Percentiles rank a stretch among this genome's conserved stretches.
These are phyloP conservation scores for Eleutherodactylus coqui DNA, from an alignment of 2,797 vertebrate genomes.

Conservation along the genomic window DNA sequence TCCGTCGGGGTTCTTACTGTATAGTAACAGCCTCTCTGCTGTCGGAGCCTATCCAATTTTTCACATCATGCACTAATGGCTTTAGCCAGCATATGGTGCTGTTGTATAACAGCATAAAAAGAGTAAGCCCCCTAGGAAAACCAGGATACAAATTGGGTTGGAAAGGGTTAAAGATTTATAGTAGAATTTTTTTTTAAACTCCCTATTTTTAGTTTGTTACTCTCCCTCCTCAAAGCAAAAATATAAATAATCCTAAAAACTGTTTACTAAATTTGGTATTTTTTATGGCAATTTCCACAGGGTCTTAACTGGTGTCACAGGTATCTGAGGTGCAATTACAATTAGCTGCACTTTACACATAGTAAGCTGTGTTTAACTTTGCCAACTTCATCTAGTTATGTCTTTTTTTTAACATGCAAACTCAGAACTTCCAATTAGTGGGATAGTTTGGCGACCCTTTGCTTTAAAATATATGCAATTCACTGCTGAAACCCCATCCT, in stretches of 20 bases:
- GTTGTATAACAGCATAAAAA: too few species aligned
- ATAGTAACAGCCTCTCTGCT: too few species aligned
- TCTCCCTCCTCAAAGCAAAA: constrained; percentile 53
- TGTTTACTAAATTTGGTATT: constrained; percentile 77
- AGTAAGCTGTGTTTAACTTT: constrained; percentile 77
- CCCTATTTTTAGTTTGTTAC: background rate
- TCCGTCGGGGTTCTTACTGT: too few species aligned
- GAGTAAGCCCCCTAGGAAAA: too few species aligned
- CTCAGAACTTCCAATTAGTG: constrained; percentile 74
- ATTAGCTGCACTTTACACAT: constrained; percentile 72
- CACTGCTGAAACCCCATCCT: constrained; percentile 74
- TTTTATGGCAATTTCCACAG: constrained; percentile 74
- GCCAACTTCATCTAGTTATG: constrained; percentile 75
- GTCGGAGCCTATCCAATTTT: too few species aligned
- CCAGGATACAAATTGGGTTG: too few species aligned
- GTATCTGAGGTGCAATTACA: constrained; percentile 74
- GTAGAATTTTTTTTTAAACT: constrained; percentile 65
- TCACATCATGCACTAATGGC: too few species aligned
- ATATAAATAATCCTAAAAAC: constrained; percentile 43
- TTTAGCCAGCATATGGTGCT: too few species aligned
- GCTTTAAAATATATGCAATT: constrained; percentile 73
- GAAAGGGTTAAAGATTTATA: constrained; percentile 73
- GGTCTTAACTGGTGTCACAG: constrained; percentile 72
- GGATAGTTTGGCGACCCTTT: constrained; percentile 76
- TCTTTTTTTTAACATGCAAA: constrained; percentile 83